Evolutionary conservation across 2,888 invertebrate species (phyloP).

Genomic region (Scaptomyza cyrtandrae): DNA sequence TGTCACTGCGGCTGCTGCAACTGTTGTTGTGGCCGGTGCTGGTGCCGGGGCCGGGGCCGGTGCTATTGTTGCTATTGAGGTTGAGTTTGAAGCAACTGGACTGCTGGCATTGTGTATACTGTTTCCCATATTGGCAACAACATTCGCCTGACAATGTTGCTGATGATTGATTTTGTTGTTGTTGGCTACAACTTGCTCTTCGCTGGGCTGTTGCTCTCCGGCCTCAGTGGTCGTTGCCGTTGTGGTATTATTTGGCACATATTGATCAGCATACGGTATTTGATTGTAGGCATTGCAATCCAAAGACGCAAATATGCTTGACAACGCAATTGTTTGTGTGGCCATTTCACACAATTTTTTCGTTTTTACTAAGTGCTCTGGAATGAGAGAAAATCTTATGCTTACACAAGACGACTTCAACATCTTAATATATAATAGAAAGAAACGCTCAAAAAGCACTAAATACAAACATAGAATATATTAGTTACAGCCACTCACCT

Average conservation of each 20-base stretch:
- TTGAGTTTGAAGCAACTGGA: slow-evolving; percentile 30
- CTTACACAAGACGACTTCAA: not conserved
- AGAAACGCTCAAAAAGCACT: too few relatives aligned
- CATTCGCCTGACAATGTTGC: slow-evolving; percentile 69
- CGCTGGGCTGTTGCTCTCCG: slow-evolving; percentile 38
- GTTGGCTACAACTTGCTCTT: slow-evolving; percentile 80
- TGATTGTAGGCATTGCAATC: slow-evolving; percentile 80
- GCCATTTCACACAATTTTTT: slow-evolving; percentile 84
- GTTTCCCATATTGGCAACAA: slow-evolving; percentile 41
- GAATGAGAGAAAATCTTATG: not conserved
- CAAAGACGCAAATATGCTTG: slow-evolving; percentile 83
- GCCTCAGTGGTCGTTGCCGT: slow-evolving; percentile 43
- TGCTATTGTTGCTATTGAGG: slow-evolving; percentile 9
- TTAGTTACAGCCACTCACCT: slow-evolving; percentile 59
- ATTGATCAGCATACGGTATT: slow-evolving; percentile 84
- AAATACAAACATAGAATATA: not conserved
- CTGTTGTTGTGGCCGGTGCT: slow-evolving; percentile 4
- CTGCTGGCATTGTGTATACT: slow-evolving; percentile 47
- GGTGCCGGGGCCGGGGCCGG: slow-evolving; percentile 6
- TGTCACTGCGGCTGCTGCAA: slow-evolving; percentile 3
- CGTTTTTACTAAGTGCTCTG: slow-evolving; percentile 77
- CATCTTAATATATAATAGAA: too few relatives aligned
- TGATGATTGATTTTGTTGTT: slow-evolving; percentile 84
- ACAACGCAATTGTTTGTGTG: slow-evolving; percentile 83
- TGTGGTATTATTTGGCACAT: slow-evolving; percentile 82